Evolutionary conservation across 2,888 invertebrate species (phyloP), one percentile per base, ranked within the genome.

Genomic region (Timema podura): DNA sequence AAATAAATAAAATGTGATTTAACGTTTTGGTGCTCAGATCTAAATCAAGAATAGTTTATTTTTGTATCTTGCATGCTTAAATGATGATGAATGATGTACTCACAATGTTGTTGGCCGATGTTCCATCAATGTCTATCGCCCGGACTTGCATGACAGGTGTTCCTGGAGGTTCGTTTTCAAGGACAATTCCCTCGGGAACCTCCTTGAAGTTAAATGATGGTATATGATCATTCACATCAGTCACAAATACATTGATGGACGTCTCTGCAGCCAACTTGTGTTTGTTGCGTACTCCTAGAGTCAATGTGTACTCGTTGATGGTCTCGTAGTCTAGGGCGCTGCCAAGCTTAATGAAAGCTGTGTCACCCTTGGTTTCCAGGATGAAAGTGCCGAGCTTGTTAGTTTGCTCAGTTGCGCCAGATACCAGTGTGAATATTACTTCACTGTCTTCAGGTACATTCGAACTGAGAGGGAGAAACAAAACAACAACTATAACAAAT

Each of bases 201-300:
- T 93, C 93, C 16, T 68, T 46, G 45, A 65, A 47, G 64, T 91
- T 90, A 78, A 96, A 95, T 75, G 89, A 88, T 0, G 91, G 96
- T 75, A 92, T 91, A 78, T 95, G 95, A 79, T 96, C 96, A 78
- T 96, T 96, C 0, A 94, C 94, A 79, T 96, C 96, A 78, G 88
- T 85, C 1, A 96, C 78, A 30, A 76, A 76, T 16, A 84, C 77
- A 13, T 74, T 75, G n/a, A 80, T 70, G 5, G 76, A 73, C 13
- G 90, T 91, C 81, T 93, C 92, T 3, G 92, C 89, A 5, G 91
- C 91, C 79, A 95, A 81, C 77, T 89, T 88, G 78, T 90, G 90
- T 76, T 90, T 91, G 80, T 94, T 95, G 83, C 91, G 85, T 75
- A 91, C 92, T 75, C 92, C 86, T 77, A 95, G 89, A 49, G 93